Evolutionary conservation across 1,140 invertebrate genomes (phyloP).

Genomic region (Pectinophora gossypiella): DNA sequence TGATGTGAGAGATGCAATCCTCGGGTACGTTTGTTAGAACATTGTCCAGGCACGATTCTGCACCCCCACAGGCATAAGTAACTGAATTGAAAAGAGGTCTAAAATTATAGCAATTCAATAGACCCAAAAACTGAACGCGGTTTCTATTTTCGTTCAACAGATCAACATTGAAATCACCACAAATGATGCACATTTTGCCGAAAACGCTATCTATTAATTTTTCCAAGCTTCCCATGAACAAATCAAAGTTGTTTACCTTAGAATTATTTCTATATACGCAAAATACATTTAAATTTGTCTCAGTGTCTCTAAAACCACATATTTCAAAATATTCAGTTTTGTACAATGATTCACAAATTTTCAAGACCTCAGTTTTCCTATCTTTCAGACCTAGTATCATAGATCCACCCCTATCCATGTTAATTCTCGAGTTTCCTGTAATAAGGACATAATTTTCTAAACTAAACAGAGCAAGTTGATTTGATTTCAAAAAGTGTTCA

Average conservation of each 20-base stretch:
- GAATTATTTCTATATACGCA: conserved; percentile 7
- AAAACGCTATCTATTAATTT: conserved; percentile 7
- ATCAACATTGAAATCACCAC: conserved; percentile 13
- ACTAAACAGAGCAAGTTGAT: not conserved
- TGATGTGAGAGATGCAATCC: not conserved
- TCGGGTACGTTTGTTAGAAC: conserved; percentile 9
- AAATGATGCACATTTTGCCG: conserved; percentile 5
- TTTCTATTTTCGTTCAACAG: conserved; percentile 4
- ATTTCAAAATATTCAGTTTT: conserved; percentile 9
- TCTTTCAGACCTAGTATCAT: not conserved
- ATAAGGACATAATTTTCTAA: not conserved
- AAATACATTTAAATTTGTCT: conserved; percentile 5
- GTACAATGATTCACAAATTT: conserved; percentile 5
- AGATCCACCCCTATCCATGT: conserved; percentile 9
- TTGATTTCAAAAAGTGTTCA: conserved; percentile 11
- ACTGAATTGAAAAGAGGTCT: conserved; percentile 2
- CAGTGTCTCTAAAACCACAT: conserved; percentile 10
- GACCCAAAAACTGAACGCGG: not conserved
- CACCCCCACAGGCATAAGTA: not conserved
- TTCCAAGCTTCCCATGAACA: conserved; percentile 7
- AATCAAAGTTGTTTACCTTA: not conserved
- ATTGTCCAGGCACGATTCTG: conserved; percentile 10
- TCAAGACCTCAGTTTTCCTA: not conserved
- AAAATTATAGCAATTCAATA: conserved; percentile 11
- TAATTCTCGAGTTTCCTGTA: not conserved